Evolutionary conservation across 2,888 invertebrate genomes (phyloP).

Genomic region (Troilus luridus): DNA sequence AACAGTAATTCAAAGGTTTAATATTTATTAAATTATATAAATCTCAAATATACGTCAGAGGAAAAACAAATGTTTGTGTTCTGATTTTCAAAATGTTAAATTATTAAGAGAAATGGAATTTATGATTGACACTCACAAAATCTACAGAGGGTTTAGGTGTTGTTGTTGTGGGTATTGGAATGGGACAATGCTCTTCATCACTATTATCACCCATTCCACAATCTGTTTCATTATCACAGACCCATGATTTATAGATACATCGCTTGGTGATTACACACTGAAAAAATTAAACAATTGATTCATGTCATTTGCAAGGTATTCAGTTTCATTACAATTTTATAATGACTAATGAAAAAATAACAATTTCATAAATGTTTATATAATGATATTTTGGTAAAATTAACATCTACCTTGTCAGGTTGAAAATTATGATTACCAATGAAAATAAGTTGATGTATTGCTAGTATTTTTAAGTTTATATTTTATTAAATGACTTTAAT

Average conservation of each 20-base stretch:
- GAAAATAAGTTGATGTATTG: no score
- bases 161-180: conserved; percentile 68
- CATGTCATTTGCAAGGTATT: neutral
- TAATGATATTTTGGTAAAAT: no score
- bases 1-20: neutral
- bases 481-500: no score
- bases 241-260: conserved; percentile 76
- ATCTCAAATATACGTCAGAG: neutral
- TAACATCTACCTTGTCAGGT: no score
- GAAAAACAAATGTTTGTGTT: neutral
- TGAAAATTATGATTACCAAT: no score
- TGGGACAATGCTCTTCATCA: conserved; percentile 82
- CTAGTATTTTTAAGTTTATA: no score
- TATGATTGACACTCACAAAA: conserved; percentile 42
- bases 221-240: conserved; percentile 76
- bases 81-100: neutral
- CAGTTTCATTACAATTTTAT: neutral
- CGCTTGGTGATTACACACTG: conserved; percentile 65
- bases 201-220: conserved; percentile 73
- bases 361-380: neutral
- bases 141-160: conserved; percentile 66
- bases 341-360: neutral
- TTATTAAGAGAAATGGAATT: neutral
- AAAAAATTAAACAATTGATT: conserved; percentile 46
- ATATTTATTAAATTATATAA: neutral